A percentile compares a stretch with the other conserved stretches of the same genome.
Evolutionary conservation across 2,797 vertebrate species (phyloP).

Genomic region (Scleropages formosus): DNA sequence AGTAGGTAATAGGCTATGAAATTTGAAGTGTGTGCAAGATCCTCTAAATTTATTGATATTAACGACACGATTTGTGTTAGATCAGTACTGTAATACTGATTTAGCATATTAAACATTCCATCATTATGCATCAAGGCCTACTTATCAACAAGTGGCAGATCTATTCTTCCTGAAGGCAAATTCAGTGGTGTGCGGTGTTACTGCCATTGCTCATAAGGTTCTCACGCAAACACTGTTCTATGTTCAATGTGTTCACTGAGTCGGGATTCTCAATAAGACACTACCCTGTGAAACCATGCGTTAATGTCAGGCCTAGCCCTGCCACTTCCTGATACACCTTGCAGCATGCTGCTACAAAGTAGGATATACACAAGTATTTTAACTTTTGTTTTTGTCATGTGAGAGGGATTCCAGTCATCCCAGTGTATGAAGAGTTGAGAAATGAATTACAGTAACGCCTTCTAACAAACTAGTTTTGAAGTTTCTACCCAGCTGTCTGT

Average conservation of each 20-base stretch:
- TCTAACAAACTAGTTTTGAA: background rate
- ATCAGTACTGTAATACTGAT: too few species aligned
- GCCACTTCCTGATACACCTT: constrained; percentile 7
- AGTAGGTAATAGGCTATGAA: background rate
- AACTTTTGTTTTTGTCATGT: background rate
- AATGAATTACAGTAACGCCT: background rate
- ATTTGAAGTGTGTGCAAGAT: too few species aligned
- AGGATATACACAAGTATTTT: background rate
- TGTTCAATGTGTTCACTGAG: constrained; percentile 55
- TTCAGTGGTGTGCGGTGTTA: constrained; percentile 35
- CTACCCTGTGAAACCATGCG: constrained; percentile 33
- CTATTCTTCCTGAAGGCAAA: constrained; percentile 31
- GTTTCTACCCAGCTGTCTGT: background rate
- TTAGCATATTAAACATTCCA: constrained; percentile 13
- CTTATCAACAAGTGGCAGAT: too few species aligned
- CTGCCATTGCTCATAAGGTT: constrained; percentile 40
- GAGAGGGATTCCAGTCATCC: background rate
- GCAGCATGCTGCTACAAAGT: background rate
- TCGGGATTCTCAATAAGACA: constrained; percentile 48
- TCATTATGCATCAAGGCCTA: background rate
- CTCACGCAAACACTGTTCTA: constrained; percentile 63
- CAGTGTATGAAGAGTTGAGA: background rate
- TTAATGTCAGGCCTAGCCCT: constrained; percentile 23
- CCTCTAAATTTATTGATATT: too few species aligned
- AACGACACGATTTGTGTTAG: too few species aligned